Conservation (phyloP, 2,888 invertebrate genomes). For the Polyommatus icarus region DNA sequence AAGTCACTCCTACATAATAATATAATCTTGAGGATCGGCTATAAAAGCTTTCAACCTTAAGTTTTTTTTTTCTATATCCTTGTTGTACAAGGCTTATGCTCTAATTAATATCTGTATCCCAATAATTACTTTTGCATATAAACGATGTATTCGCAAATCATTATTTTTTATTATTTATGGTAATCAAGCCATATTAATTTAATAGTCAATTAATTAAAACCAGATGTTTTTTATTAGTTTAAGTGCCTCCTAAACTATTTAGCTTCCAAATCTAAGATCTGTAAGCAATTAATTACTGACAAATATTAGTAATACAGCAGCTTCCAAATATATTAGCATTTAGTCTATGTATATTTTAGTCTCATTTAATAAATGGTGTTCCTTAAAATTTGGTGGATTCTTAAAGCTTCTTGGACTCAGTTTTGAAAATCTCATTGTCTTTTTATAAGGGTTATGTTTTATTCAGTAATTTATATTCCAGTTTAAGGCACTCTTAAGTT, state of each 20-base stretch:
- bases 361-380: neutral
- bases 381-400: neutral
- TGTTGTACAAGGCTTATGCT: neutral
- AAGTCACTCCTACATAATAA: neutral
- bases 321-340: neutral
- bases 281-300: neutral
- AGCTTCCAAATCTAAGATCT: neutral
- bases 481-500: too few relatives aligned
- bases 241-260: neutral
- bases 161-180: constrained; percentile 9
- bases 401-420: neutral
- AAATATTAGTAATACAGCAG: neutral
- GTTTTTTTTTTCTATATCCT: neutral
- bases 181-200: neutral
- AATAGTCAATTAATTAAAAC: neutral
- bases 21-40: neutral
- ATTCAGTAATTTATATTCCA: too few relatives aligned
- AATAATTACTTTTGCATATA: constrained; percentile 4
- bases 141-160: neutral
- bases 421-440: too few relatives aligned
- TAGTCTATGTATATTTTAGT: neutral
- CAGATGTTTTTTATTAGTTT: neutral
- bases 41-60: neutral
- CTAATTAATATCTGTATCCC: neutral
- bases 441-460: too few relatives aligned